These are phyloP conservation scores for Telenomus remus DNA, from an alignment of 1,140 invertebrate genomes.

Conservation along the genomic window DNA sequence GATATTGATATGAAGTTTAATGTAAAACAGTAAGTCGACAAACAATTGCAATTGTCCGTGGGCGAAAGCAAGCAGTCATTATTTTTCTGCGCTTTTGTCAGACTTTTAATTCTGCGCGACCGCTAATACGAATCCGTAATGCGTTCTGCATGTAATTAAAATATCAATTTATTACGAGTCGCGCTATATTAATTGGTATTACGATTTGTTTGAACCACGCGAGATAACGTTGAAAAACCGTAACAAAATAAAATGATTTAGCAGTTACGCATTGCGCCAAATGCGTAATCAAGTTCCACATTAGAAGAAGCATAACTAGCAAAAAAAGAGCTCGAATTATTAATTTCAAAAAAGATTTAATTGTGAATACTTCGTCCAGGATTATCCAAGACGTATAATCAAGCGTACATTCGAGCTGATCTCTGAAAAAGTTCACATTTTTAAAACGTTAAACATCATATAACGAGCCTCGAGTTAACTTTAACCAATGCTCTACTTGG, in stretches of 20 bases:
- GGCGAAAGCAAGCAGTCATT: conserved; percentile 7
- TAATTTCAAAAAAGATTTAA: too few relatives aligned
- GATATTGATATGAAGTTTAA: conserved; percentile 3
- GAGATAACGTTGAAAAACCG: conserved; percentile 29
- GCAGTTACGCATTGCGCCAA: neutral
- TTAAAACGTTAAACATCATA: too few relatives aligned
- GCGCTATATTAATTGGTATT: conserved; percentile 22
- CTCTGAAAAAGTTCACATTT: too few relatives aligned
- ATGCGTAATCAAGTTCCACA: too few relatives aligned
- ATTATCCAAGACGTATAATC: too few relatives aligned
- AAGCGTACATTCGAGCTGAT: too few relatives aligned
- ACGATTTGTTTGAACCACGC: conserved; percentile 18
- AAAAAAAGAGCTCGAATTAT: too few relatives aligned
- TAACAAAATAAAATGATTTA: conserved; percentile 31
- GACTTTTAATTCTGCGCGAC: too few relatives aligned
- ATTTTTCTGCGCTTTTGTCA: neutral
- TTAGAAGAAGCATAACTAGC: too few relatives aligned
- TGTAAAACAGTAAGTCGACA: neutral
- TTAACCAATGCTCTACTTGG: too few relatives aligned
- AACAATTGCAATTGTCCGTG: conserved; percentile 4
- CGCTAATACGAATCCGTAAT: conserved; percentile 7
- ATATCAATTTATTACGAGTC: conserved; percentile 17
- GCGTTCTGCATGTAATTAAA: conserved; percentile 3
- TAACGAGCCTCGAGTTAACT: too few relatives aligned
- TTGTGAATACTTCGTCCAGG: too few relatives aligned